These are phyloP conservation scores for Dipodomys spectabilis DNA, from an alignment of 2,113 vertebrate species.

Conservation along the genomic window DNA sequence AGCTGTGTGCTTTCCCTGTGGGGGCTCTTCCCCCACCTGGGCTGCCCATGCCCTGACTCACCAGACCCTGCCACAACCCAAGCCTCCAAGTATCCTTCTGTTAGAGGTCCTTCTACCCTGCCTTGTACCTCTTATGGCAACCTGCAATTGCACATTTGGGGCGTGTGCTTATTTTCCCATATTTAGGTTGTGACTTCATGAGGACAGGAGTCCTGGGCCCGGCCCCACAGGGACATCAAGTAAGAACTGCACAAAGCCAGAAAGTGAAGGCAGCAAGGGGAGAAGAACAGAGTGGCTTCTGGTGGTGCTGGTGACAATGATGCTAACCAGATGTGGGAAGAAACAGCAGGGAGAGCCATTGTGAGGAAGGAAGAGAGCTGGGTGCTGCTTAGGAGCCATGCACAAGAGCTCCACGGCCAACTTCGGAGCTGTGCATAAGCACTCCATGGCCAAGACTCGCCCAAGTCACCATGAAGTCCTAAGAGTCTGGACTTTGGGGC, in stretches of 20 bases:
- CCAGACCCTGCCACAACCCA: accelerated
- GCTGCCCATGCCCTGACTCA: accelerated
- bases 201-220: neutral
- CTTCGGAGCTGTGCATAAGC: no score
- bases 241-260: accelerated
- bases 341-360: accelerated
- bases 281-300: accelerated
- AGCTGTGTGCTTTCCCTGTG: neutral
- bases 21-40: accelerated
- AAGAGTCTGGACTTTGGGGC: no score
- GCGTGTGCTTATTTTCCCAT: neutral
- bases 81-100: neutral
- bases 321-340: neutral
- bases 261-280: accelerated
- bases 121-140: neutral
- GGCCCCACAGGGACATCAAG: no score
- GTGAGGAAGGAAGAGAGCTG: neutral
- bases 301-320: accelerated
- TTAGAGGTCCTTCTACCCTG: neutral
- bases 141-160: no score
- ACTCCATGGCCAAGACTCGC: no score
- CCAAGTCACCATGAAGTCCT: neutral
- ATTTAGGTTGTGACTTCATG: neutral
- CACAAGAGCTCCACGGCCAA: no score
- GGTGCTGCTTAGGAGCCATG: no score